Evolutionary conservation across 2,113 vertebrate species (phyloP).

Genomic region (Rhabdomys dilectus): DNA sequence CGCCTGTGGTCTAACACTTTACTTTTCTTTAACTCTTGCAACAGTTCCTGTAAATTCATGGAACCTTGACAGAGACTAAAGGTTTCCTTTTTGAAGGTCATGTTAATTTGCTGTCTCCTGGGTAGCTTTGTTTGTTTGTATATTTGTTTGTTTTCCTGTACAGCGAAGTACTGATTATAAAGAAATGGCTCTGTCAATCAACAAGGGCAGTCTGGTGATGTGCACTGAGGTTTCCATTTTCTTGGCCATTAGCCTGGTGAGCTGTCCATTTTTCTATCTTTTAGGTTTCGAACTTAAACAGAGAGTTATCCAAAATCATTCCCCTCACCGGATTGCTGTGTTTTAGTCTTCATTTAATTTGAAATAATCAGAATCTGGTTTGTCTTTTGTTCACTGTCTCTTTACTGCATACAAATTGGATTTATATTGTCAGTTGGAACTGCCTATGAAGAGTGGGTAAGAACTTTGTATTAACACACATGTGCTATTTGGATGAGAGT

Average conservation of each 20-base stretch:
- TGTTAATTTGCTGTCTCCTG: neutral
- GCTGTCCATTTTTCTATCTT: slow-evolving; percentile 17
- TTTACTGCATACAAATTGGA: neutral
- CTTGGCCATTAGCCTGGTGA: neutral
- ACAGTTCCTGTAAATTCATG: neutral
- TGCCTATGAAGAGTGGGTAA: neutral
- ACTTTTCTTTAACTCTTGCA: neutral
- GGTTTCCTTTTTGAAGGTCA: slow-evolving; percentile 39
- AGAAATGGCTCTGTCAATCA: neutral
- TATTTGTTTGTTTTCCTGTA: neutral
- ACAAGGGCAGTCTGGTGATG: neutral
- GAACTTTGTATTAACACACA: neutral
- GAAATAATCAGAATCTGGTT: neutral
- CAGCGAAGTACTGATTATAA: neutral
- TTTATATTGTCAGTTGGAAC: neutral
- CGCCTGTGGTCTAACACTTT: neutral
- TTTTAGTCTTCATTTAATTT: neutral
- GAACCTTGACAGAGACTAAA: neutral
- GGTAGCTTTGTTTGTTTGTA: neutral
- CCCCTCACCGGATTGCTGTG: neutral
- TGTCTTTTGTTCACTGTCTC: neutral
- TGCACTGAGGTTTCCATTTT: neutral
- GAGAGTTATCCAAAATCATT: slow-evolving; percentile 3
- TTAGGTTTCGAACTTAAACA: neutral
- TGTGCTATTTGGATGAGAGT: neutral